A percentile compares a stretch with the other conserved stretches of the same genome.
phyloP scores from a whole-genome alignment of 2,888 invertebrate species.

The Sphaerophoria taeniata region DNA sequence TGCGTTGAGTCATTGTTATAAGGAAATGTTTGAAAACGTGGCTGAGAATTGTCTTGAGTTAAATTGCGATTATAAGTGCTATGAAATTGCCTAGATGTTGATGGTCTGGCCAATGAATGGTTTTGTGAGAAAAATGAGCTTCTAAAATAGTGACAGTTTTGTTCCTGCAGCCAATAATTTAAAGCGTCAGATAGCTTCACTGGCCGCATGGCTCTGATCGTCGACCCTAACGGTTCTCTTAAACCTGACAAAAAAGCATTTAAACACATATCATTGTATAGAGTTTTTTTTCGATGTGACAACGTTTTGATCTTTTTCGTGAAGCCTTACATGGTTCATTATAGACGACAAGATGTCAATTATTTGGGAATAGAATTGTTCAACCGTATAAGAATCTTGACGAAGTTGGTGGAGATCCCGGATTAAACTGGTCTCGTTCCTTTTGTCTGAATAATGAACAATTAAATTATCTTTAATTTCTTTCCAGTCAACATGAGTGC shows the following conservation, averaged over 20 bases:
- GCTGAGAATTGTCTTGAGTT: too few species aligned
- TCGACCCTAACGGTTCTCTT: slow-evolving; percentile 59
- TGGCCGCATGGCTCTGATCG: slow-evolving; percentile 61
- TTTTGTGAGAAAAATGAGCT: not conserved
- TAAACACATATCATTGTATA: slow-evolving; percentile 58
- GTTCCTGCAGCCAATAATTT: slow-evolving; percentile 53
- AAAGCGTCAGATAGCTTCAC: slow-evolving; percentile 35
- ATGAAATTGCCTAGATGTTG: not conserved
- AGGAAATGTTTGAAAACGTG: not conserved
- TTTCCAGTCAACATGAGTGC: slow-evolving; percentile 34
- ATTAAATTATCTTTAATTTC: slow-evolving; percentile 52
- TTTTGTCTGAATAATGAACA: slow-evolving; percentile 53
- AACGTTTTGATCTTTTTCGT: slow-evolving; percentile 43
- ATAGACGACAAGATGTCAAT: not conserved
- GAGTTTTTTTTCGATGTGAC: slow-evolving; percentile 36
- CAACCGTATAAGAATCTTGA: not conserved
- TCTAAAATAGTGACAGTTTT: slow-evolving; percentile 22
- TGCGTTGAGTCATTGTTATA: not conserved
- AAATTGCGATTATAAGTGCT: not conserved
- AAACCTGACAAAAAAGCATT: slow-evolving; percentile 57
- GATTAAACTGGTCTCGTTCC: slow-evolving; percentile 48
- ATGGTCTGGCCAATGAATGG: not conserved
- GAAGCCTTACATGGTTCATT: slow-evolving; percentile 39
- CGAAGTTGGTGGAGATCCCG: not conserved
- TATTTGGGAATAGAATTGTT: not conserved